Conservation (phyloP, 2,888 invertebrate genomes). For the Tenthredo scrophulariae region DNA sequence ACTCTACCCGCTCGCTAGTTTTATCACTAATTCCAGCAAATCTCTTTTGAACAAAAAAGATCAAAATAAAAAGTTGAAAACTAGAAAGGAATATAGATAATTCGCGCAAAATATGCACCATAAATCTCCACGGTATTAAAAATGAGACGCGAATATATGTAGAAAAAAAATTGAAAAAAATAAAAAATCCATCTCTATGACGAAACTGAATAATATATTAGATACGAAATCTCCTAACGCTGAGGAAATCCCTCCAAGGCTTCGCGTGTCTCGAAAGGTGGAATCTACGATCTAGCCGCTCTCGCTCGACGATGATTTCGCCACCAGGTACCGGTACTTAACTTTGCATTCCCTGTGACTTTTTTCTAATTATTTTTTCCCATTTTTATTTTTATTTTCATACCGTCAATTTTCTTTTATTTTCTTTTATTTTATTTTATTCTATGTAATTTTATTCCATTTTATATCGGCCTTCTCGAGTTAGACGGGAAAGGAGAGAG, state of each 20-base stretch:
- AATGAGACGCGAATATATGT: neutral
- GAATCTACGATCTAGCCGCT: neutral
- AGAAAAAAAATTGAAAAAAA: neutral
- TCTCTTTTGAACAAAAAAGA: neutral
- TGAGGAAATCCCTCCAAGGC: neutral
- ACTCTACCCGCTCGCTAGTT: neutral
- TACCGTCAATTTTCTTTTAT: neutral
- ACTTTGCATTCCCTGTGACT: neutral
- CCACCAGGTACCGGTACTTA: neutral
- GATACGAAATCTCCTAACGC: neutral
- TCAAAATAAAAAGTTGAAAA: neutral
- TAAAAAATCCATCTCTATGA: neutral
- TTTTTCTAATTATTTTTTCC: neutral
- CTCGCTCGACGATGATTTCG: constrained; percentile 5
- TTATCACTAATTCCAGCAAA: neutral
- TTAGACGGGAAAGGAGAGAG: neutral
- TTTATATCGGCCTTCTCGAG: neutral
- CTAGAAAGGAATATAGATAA: neutral
- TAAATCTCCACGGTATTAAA: too few relatives aligned
- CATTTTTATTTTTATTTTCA: neutral
- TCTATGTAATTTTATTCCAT: neutral
- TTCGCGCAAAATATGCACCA: too few relatives aligned
- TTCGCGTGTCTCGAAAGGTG: neutral
- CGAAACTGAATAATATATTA: neutral
- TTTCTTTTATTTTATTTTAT: neutral